Percentiles rank a stretch among this genome's conserved stretches.
Conservation (phyloP, 53 echinoderm and acorn worm species). For the Temnopleurus reevesii region DNA sequence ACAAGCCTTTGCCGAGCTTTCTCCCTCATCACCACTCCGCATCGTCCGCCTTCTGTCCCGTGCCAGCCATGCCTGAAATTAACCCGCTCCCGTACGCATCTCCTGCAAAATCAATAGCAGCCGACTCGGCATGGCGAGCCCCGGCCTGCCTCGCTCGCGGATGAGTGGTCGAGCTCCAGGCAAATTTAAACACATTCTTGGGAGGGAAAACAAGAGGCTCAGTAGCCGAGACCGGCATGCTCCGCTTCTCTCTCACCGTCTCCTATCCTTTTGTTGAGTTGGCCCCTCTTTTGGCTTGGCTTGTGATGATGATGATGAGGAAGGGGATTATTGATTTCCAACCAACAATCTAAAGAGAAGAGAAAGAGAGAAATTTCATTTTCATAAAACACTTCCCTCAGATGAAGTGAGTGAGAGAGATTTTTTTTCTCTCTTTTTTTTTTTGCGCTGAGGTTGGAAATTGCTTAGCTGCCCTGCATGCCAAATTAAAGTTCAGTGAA, state of each 20-base stretch:
- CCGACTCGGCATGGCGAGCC: conserved; percentile 2
- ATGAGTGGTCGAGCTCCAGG: conserved; percentile 44
- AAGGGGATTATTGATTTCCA: conserved; percentile 38
- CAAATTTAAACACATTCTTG: conserved; percentile 51
- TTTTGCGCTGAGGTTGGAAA: conserved; percentile 39
- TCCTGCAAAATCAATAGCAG: conserved; percentile 46
- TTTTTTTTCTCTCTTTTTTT: too few relatives aligned
- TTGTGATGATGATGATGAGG: conserved; percentile 22
- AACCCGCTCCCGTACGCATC: conserved; percentile 55
- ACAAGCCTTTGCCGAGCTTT: neutral
- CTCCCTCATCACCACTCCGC: neutral
- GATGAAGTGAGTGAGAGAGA: conserved; percentile 16
- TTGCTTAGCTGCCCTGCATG: conserved; percentile 45
- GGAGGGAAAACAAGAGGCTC: conserved; percentile 39
- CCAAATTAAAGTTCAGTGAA: conserved; percentile 34
- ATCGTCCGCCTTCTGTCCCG: neutral
- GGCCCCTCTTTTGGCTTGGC: conserved; percentile 25
- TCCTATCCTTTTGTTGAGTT: neutral
- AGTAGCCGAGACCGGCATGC: conserved; percentile 4
- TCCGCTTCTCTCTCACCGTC: neutral
- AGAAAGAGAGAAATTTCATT: conserved; percentile 44
- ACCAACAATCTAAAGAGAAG: conserved; percentile 16
- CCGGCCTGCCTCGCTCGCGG: conserved; percentile 49
- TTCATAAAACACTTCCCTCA: conserved; percentile 45
- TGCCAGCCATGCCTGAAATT: conserved; percentile 28